Conservation (phyloP, 2,888 invertebrate species). For the Parasteatoda lunata region DNA sequence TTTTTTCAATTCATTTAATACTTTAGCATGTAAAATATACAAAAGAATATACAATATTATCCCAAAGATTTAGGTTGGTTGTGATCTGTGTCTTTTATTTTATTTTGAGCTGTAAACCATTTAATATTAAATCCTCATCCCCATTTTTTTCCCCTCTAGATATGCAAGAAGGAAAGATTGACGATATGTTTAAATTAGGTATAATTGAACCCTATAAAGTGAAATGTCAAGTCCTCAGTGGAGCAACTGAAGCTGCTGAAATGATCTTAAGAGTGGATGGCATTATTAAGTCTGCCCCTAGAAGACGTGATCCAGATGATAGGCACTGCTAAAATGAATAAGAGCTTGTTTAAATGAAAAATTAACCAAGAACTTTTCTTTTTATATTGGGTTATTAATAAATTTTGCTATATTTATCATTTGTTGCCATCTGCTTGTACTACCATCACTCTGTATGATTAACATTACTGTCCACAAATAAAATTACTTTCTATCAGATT, state of each 20-base stretch:
- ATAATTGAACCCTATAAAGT: constrained; percentile 98
- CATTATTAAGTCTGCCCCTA: constrained; percentile 93
- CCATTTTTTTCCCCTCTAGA: constrained; percentile 78
- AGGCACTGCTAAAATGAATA: constrained; percentile 79
- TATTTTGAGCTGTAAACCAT: no score
- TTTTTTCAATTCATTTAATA: no score
- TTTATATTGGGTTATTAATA: neutral
- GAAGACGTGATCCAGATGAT: constrained; percentile 86
- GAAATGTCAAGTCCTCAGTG: constrained; percentile 94
- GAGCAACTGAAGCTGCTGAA: constrained; percentile 97
- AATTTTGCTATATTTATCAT: neutral
- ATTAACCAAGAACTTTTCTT: neutral
- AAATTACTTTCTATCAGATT: neutral
- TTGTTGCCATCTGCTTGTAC: neutral
- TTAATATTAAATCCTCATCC: no score
- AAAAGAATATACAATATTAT: no score
- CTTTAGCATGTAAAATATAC: no score
- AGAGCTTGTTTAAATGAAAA: neutral
- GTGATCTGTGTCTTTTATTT: no score
- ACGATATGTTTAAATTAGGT: constrained; percentile 92
- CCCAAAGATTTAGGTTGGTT: no score
- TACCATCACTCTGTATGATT: constrained; percentile 1
- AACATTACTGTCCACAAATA: neutral
- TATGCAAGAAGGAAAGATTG: constrained; percentile 90
- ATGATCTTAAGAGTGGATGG: constrained; percentile 99